Conservation (phyloP, 2,113 vertebrate species). For the Polyodon spathula region DNA sequence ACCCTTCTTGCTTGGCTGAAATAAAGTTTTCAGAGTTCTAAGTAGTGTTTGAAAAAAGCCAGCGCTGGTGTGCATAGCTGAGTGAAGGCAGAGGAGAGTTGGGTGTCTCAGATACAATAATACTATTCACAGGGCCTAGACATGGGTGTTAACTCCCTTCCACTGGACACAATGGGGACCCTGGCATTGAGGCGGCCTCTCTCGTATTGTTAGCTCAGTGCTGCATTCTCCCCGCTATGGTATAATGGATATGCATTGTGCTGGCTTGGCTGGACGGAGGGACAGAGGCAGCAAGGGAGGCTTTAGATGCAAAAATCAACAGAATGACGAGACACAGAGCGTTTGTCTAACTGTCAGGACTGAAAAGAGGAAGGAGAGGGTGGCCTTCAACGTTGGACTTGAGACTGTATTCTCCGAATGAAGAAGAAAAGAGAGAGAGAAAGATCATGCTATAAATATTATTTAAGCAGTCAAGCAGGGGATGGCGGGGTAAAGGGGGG, state of each 20-base stretch:
- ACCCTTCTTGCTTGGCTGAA: constrained; percentile 30
- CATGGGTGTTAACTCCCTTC: constrained; percentile 71
- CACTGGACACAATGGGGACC: constrained; percentile 70
- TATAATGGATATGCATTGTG: constrained; percentile 66
- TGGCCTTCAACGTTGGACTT: constrained; percentile 48
- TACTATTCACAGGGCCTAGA: constrained; percentile 70
- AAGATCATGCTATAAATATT: constrained; percentile 48
- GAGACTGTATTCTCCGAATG: constrained; percentile 28
- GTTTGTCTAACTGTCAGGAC: constrained; percentile 60
- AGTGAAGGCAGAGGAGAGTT: constrained; percentile 47
- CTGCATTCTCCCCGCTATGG: constrained; percentile 54
- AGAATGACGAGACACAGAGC: constrained; percentile 53
- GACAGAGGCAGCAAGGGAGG: constrained; percentile 56
- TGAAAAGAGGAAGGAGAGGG: constrained; percentile 32
- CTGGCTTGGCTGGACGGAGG: constrained; percentile 52
- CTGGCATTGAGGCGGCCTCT: constrained; percentile 60
- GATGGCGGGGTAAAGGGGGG: not conserved
- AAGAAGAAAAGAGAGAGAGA: constrained; percentile 21
- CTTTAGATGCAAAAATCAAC: constrained; percentile 55
- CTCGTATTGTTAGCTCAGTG: constrained; percentile 68
- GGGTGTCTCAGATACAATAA: constrained; percentile 76
- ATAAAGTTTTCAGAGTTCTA: constrained; percentile 43
- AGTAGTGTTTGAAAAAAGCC: constrained; percentile 39
- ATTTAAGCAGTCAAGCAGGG: constrained; percentile 36
- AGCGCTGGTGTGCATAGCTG: constrained; percentile 27